Percentiles rank a stretch among this genome's conserved stretches.
phyloP scores from a whole-genome alignment of 2,797 vertebrate species.

The Brachyalestes nurse region DNA sequence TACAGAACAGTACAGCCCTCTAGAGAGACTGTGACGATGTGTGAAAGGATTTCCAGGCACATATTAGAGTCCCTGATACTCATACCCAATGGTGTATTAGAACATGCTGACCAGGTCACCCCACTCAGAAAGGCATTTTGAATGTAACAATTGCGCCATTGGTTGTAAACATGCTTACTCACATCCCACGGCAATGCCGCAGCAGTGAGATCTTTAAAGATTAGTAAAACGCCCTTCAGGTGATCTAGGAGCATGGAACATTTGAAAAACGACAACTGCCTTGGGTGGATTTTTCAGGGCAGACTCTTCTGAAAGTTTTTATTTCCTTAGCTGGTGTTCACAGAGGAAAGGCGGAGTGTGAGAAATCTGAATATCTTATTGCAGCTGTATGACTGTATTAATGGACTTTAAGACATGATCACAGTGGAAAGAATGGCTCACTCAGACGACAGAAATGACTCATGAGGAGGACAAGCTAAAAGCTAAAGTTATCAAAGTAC shows the following conservation, averaged over 20 bases:
- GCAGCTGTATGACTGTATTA: not conserved
- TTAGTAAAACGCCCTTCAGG: not conserved
- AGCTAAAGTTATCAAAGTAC: not conserved
- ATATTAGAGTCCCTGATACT: not conserved
- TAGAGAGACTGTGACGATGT: not conserved
- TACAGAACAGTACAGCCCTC: not conserved
- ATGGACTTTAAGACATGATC: not conserved
- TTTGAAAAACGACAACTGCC: not conserved
- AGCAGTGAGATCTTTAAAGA: not conserved
- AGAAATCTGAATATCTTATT: not conserved
- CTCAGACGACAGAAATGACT: not conserved
- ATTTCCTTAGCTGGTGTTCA: not conserved
- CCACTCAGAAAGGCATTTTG: not conserved
- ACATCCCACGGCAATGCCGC: not conserved
- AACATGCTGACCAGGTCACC: not conserved
- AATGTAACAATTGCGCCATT: not conserved
- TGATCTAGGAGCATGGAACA: not conserved
- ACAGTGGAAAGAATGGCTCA: not conserved
- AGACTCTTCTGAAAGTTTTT: not conserved
- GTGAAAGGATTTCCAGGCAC: not conserved
- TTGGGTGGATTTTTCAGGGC: not conserved
- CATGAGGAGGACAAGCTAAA: not conserved
- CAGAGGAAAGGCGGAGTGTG: not conserved
- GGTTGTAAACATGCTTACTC: not conserved
- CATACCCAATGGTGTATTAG: no score